Percentiles rank a stretch among this genome's conserved stretches.
These are phyloP conservation scores for Parambassis ranga DNA, from an alignment of 2,797 vertebrate genomes.

Conservation along the genomic window DNA sequence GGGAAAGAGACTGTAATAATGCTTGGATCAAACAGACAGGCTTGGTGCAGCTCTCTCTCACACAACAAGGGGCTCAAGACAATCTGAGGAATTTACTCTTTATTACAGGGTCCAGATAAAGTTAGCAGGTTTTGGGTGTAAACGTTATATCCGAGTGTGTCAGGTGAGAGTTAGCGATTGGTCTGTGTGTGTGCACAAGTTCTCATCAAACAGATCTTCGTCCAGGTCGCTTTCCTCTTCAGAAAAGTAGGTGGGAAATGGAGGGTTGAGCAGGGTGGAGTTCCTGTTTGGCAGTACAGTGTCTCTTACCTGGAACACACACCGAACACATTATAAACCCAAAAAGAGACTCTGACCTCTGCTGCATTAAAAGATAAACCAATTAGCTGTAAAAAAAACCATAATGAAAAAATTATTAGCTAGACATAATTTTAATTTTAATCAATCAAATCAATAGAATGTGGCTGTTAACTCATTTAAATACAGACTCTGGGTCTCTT, in stretches of 20 bases:
- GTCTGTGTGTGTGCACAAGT: conserved; percentile 84
- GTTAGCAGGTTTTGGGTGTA: not conserved
- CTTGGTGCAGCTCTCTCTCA: not conserved
- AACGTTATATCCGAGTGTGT: conserved; percentile 6
- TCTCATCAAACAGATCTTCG: conserved; percentile 89
- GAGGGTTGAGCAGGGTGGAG: conserved; percentile 76
- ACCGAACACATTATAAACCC: conserved; percentile 9
- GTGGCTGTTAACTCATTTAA: not conserved
- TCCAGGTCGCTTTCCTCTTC: conserved; percentile 89
- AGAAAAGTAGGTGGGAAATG: conserved; percentile 92
- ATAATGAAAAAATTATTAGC: not conserved
- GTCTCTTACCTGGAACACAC: conserved; percentile 84
- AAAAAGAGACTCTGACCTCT: not conserved
- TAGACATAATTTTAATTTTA: not conserved
- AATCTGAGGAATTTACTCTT: conserved; percentile 42
- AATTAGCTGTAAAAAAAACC: not conserved
- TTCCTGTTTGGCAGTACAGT: conserved; percentile 74
- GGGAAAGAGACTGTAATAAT: conserved; percentile 53
- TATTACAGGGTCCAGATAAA: conserved; percentile 51
- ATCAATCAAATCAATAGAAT: conserved; percentile 13
- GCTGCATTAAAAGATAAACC: not conserved
- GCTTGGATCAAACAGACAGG: conserved; percentile 52
- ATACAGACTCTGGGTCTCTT: not conserved
- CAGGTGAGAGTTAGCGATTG: conserved; percentile 81
- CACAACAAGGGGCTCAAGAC: not conserved